Evolutionary conservation across 2,888 invertebrate species (phyloP).

Genomic region (Synergus japonicus): DNA sequence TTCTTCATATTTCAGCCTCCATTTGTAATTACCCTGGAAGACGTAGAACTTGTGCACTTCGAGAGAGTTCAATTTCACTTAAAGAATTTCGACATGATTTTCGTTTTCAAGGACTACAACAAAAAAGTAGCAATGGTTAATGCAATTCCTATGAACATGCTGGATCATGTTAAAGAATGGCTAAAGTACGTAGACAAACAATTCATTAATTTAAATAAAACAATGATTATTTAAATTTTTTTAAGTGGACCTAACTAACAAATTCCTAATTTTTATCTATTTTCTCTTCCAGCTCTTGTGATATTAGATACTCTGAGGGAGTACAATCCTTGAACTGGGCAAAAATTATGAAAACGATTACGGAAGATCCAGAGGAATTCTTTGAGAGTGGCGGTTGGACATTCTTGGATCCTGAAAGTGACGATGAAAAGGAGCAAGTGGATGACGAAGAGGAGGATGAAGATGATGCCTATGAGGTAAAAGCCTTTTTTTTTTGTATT

Average conservation of each 20-base stretch:
- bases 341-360: conserved; percentile 99
- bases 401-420: conserved; percentile 97
- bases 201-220: background rate
- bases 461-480: conserved; percentile 79
- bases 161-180: conserved; percentile 99
- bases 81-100: conserved; percentile 99
- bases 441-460: conserved; percentile 82
- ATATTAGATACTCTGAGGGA: conserved; percentile 98
- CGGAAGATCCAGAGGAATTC: conserved; percentile 98
- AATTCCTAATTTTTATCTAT: conserved; percentile 13
- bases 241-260: conserved; percentile 1
- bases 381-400: conserved; percentile 99
- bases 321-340: conserved; percentile 99
- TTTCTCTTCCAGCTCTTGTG: conserved; percentile 88
- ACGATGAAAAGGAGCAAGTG: conserved; percentile 82
- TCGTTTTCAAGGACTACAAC: conserved; percentile 98
- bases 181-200: conserved; percentile 86
- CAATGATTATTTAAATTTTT: background rate
- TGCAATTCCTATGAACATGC: conserved; percentile 99
- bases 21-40: conserved; percentile 98
- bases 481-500: conserved; percentile 37
- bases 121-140: conserved; percentile 97
- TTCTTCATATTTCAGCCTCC: conserved; percentile 85
- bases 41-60: conserved; percentile 98
- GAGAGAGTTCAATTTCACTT: conserved; percentile 99